Base-by-base conservation (phyloP, 92 coral and sea anemone genomes). In the Paramuricea clavata region DNA sequence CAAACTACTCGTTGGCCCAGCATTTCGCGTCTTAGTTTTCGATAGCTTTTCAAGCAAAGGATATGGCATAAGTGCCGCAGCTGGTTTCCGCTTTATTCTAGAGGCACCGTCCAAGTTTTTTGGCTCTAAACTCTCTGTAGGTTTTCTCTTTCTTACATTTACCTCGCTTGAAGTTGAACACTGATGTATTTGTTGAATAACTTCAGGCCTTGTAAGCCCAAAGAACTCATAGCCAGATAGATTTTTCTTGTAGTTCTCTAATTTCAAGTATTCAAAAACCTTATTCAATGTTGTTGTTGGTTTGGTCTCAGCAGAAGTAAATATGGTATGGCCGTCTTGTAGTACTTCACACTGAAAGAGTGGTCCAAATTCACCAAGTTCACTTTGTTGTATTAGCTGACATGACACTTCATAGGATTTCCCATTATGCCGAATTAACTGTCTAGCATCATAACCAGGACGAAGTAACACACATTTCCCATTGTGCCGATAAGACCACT, bases 141-240 rank as follows among this genome's bases (percentile, higher is more conserved):
- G 44, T 39, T 39, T 39, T 39, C 44, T 4, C 44, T 39, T 39
- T 39, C 44, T 39, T 39, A 39, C 44, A 39, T 39, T 39, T 39
- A 39, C 44, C 44, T 39, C 10, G 44, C 10, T 39, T 39, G n/a
- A n/a, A n/a, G n/a, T n/a, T n/a, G 10, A 39, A 39, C 44, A 30
- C 81, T 47, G 23, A 39, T 17, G 57, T 22, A 74, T 5, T 47
- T 74, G 81, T 47, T 74, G 22, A 74, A 74, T 74, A 31, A 82
- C 57, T 65, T 65, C 86, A 68, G 80, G 80, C 41, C 86, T 82
- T 67, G 81, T 82, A 33, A 82, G 60, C 59, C 86, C 86, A 82
- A 82, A 39, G 44, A 80, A 80, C 43, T 23, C 85, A 88, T 64
- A 39, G 41, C 88, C 89, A 59, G 33, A 61, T 54, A 36, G 34